A percentile compares a stretch with the other conserved stretches of the same genome.
Evolutionary conservation across 1,140 invertebrate genomes (phyloP).

Genomic region (Ceratoteleas bidentatus): DNA sequence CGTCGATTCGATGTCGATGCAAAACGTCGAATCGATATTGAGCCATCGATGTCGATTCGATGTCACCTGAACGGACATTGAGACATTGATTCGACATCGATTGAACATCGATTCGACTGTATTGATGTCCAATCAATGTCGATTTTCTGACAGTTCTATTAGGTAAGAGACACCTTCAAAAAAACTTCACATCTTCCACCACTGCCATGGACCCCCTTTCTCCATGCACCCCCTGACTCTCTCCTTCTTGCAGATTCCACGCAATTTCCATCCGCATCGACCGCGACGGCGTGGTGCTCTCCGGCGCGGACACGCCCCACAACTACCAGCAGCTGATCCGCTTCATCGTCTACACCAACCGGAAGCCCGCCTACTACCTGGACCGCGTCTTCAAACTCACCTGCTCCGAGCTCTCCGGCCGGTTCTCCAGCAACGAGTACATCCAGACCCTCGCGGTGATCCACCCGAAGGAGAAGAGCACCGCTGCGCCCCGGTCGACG

Average conservation of each 20-base stretch:
- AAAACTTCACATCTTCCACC: too few species aligned
- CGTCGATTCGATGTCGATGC: too few species aligned
- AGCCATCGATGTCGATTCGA: too few species aligned
- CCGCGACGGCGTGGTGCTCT: slow-evolving; percentile 91
- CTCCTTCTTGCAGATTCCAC: slow-evolving; percentile 79
- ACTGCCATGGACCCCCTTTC: too few species aligned
- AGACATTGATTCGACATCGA: too few species aligned
- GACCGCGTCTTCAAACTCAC: slow-evolving; percentile 96
- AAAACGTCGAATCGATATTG: too few species aligned
- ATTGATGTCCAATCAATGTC: too few species aligned
- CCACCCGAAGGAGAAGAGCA: slow-evolving; percentile 78
- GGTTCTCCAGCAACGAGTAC: slow-evolving; percentile 97
- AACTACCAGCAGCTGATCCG: slow-evolving; percentile 93
- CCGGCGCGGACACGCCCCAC: slow-evolving; percentile 91
- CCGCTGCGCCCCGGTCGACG: slow-evolving; percentile 66
- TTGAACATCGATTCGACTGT: too few species aligned
- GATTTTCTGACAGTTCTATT: too few species aligned
- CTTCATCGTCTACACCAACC: slow-evolving; percentile 95
- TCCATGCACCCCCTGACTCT: too few species aligned
- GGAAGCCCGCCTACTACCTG: slow-evolving; percentile 95
- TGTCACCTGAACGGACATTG: too few species aligned
- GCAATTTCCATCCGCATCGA: slow-evolving; percentile 89
- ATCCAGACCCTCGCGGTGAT: slow-evolving; percentile 89
- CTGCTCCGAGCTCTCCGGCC: slow-evolving; percentile 95
- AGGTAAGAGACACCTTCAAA: too few species aligned